Base-by-base conservation (phyloP, 2,888 invertebrate species). In the Pammene aurita region DNA sequence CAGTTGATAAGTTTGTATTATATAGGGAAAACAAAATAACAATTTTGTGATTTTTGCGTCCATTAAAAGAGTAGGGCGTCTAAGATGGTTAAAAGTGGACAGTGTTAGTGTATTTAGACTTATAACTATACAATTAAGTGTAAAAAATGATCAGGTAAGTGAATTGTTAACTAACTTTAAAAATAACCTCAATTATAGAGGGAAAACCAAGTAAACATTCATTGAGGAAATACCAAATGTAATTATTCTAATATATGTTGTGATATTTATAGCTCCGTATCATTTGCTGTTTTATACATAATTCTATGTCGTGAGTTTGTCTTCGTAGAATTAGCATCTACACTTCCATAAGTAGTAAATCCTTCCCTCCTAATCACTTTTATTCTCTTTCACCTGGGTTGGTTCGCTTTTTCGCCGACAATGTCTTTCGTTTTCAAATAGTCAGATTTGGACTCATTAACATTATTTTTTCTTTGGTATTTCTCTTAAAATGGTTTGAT, bases 11-110 rank as follows among this genome's bases (percentile, higher is more conserved):
- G 7, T 62, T 50, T 50, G 62, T 52, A 13, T 1, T n/a, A 5
- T 62, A 62, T 14, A 52, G 50, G 62, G 62, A 62, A 62, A 62
- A 48, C 46, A 60, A 60, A 62, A 62, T 41, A 62, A 0, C 16
- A 11, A 52, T 52, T 41, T 18, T 7, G 46, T 60, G 34, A 38
- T 48, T 48, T 62, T 52, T 11, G 41, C 26, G 41, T 62, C 38
- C 38, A 38, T 50, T 62, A 26, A 2, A 52, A n/a, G 50, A 62
- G 62, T 10, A 10, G 26, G 2, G n/a, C 7, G 38, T 52, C 38
- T 16, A 14, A 16, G 46, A 60, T 14, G 60, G 60, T 34, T 11
- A n/a, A 4, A 13, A 9, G 50, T 35, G 50, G 61, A 38, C 38
- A 38, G 10, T 13, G 10, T 38, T 38, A 50, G 41, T 62, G 62